phyloP scores from a whole-genome alignment of 2,113 vertebrate species.

The Pelodiscus sinensis region DNA sequence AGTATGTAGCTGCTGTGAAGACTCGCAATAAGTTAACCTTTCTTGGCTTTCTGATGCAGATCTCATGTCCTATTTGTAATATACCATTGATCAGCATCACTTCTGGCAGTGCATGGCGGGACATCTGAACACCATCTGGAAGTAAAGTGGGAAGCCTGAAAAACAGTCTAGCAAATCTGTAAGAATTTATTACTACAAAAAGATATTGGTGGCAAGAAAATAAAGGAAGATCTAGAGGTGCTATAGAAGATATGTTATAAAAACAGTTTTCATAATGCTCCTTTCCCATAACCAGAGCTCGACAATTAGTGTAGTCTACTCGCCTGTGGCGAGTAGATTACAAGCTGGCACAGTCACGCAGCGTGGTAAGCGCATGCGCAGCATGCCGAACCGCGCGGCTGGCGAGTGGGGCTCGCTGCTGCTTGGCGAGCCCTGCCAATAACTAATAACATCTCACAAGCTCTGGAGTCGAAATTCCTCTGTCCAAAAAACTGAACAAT shows the following conservation, averaged over 20 bases:
- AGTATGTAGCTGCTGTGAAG: neutral
- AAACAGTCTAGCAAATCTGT: neutral
- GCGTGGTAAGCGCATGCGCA: no score
- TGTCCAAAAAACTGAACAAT: constrained; percentile 10
- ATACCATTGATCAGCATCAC: neutral
- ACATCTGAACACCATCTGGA: constrained; percentile 27
- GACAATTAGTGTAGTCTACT: no score
- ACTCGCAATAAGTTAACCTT: neutral
- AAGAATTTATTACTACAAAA: constrained; percentile 30
- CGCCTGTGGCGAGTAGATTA: no score
- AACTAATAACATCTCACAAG: neutral
- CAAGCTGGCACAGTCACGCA: no score
- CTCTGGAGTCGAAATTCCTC: neutral
- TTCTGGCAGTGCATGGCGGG: constrained; percentile 54
- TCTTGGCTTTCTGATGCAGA: constrained; percentile 21
- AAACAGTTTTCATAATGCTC: neutral
- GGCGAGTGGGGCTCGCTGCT: no score
- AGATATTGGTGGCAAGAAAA: neutral
- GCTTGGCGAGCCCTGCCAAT: no score
- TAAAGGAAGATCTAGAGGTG: neutral
- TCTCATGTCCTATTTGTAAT: neutral
- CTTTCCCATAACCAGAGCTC: neutral
- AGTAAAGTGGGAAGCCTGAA: constrained; percentile 42
- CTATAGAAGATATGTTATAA: neutral
- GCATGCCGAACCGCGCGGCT: no score